Conservation (phyloP, 2,113 vertebrate species). For the Mustelus asterias region DNA sequence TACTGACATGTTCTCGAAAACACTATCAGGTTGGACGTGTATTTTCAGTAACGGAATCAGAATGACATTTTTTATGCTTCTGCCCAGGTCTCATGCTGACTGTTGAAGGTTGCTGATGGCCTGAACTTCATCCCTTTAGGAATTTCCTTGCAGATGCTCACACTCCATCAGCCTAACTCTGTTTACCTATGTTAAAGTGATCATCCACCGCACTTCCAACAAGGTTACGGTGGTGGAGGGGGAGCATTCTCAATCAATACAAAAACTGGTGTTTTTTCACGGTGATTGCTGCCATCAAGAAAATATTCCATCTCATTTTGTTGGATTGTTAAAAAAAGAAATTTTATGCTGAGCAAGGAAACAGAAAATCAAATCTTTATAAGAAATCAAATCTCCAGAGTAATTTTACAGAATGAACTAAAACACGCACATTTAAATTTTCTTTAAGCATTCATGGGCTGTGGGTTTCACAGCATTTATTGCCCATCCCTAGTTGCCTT, state of each 20-base stretch:
- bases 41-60: not conserved
- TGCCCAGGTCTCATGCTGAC: not conserved
- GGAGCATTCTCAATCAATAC: not conserved
- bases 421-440: not conserved
- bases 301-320: not conserved
- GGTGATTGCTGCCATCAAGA: not conserved
- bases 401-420: not conserved
- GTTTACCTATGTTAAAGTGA: not conserved
- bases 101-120: not conserved
- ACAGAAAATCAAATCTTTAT: not conserved
- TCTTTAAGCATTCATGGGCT: no score
- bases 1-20: not conserved
- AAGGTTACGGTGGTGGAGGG: not conserved
- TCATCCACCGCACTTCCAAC: not conserved
- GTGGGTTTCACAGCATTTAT: no score
- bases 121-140: not conserved
- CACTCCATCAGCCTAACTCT: not conserved
- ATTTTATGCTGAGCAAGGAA: not conserved
- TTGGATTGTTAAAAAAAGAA: not conserved
- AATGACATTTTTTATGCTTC: not conserved
- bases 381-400: not conserved
- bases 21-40: not conserved
- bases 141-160: not conserved
- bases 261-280: not conserved
- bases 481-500: no score